phyloP scores from a whole-genome alignment of 2,888 invertebrate genomes.

The Noctua pronuba region DNA sequence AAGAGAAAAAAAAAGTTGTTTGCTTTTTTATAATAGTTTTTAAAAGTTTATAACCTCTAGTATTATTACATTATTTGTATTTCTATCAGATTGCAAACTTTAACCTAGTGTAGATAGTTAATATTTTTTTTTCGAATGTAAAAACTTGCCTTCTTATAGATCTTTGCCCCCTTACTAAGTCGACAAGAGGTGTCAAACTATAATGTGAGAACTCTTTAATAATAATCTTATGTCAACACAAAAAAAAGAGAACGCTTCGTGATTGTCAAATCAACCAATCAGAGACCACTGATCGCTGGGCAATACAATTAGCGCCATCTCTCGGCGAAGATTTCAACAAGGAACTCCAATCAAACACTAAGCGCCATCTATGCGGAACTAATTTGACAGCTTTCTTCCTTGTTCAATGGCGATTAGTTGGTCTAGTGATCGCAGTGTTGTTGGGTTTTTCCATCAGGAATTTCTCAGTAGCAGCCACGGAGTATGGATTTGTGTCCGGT shows the following conservation, averaged over 20 bases:
- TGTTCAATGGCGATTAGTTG: background rate
- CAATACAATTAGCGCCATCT: background rate
- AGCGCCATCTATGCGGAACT: background rate
- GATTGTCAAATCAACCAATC: background rate
- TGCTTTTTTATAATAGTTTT: background rate
- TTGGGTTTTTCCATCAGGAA: too few relatives aligned
- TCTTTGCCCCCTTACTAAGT: background rate
- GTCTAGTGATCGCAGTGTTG: too few relatives aligned
- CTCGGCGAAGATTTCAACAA: background rate
- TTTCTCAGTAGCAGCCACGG: too few relatives aligned
- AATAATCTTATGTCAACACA: background rate
- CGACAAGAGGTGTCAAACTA: background rate
- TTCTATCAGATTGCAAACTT: slow-evolving; percentile 21
- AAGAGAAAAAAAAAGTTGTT: background rate
- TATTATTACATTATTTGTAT: background rate
- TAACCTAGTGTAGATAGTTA: slow-evolving; percentile 12
- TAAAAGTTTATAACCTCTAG: background rate
- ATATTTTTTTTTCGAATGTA: slow-evolving; percentile 1
- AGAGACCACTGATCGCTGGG: background rate
- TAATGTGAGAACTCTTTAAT: background rate
- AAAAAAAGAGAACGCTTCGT: background rate
- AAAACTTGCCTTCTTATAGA: background rate
- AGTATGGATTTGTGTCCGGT: too few relatives aligned
- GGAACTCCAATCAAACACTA: background rate
- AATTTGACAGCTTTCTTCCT: background rate